These are phyloP conservation scores for Phylloscopus whistleri DNA, from an alignment of 2,113 vertebrate species.

Conservation along the genomic window DNA sequence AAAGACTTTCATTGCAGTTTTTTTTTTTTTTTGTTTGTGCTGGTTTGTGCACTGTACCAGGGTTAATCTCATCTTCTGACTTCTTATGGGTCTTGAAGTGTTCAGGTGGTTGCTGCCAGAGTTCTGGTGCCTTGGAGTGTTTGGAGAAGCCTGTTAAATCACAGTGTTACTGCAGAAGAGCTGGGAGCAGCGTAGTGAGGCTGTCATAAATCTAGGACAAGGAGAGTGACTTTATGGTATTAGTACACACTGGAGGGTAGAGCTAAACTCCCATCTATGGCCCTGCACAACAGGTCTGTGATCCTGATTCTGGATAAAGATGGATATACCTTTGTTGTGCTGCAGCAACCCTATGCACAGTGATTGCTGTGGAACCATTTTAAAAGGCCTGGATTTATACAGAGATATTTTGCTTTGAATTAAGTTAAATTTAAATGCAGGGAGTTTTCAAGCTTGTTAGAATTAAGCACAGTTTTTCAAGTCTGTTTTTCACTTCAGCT, in stretches of 20 bases:
- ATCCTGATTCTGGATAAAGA: background rate
- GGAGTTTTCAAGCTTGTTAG: background rate
- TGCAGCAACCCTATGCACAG: background rate
- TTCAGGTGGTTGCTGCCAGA: background rate
- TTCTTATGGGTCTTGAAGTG: background rate
- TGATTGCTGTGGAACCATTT: background rate
- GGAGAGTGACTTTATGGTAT: background rate
- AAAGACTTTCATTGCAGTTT: background rate
- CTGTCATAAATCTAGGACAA: background rate
- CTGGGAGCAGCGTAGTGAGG: background rate
- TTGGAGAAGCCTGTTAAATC: background rate
- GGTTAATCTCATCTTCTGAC: background rate
- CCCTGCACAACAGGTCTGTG: background rate
- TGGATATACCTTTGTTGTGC: background rate
- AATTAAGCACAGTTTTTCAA: background rate
- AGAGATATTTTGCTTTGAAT: background rate
- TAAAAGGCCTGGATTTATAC: background rate
- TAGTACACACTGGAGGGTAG: background rate
- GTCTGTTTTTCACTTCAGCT: background rate
- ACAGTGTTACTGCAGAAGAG: background rate
- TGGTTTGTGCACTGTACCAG: background rate
- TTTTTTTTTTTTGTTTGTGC: slow-evolving; percentile 22
- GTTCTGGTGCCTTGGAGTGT: background rate
- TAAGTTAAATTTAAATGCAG: background rate
- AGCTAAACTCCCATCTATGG: background rate